phyloP scores from a whole-genome alignment of 1,140 invertebrate species.

The Eufriesea mexicana region DNA sequence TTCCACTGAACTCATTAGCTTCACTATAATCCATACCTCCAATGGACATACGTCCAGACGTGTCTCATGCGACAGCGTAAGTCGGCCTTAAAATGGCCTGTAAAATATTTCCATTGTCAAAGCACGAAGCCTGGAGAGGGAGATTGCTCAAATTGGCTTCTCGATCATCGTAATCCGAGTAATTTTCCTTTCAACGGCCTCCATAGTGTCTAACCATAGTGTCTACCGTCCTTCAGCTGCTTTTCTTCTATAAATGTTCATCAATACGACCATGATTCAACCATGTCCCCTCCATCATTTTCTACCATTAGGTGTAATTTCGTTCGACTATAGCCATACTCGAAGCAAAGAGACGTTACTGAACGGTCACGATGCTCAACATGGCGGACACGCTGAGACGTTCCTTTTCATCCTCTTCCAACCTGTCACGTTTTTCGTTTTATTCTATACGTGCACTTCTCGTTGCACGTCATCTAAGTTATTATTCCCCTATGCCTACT shows the following conservation, averaged over 20 bases:
- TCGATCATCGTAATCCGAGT: slow-evolving; percentile 37
- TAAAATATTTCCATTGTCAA: background rate
- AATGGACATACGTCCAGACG: too few species aligned
- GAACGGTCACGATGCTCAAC: background rate
- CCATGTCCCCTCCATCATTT: background rate
- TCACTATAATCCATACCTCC: too few species aligned
- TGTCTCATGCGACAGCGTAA: too few species aligned
- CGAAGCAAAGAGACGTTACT: background rate
- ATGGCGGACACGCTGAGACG: background rate
- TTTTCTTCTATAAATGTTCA: slow-evolving; percentile 14
- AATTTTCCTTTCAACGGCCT: slow-evolving; percentile 33
- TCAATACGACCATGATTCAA: background rate
- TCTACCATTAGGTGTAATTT: slow-evolving; percentile 14
- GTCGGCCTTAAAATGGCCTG: background rate
- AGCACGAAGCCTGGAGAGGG: background rate
- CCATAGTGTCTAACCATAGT: background rate
- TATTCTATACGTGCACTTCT: background rate
- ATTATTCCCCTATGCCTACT: slow-evolving; percentile 40
- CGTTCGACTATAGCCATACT: too few species aligned
- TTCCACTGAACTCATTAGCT: too few species aligned
- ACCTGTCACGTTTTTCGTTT: too few species aligned
- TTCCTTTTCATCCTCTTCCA: background rate
- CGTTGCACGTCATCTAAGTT: slow-evolving; percentile 20
- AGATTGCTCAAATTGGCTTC: slow-evolving; percentile 25
- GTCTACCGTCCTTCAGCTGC: background rate